Conservation (phyloP, 2,888 invertebrate species). For the Ptychoptera contaminata region DNA sequence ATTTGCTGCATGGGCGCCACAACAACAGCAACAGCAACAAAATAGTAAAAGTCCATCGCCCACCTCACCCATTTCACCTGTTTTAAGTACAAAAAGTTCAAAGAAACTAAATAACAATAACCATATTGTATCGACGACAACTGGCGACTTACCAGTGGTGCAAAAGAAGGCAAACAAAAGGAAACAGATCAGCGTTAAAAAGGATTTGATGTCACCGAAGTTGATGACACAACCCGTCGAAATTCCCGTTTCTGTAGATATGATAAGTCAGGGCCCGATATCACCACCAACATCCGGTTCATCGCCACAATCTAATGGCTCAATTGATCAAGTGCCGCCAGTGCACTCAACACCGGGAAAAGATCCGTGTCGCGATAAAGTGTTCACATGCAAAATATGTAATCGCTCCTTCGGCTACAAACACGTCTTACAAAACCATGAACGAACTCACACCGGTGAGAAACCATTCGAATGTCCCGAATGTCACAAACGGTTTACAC, state of each 20-base stretch:
- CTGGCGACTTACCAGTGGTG: slow-evolving; percentile 21
- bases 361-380: slow-evolving; percentile 53
- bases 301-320: slow-evolving; percentile 30
- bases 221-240: slow-evolving; percentile 14
- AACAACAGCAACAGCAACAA: slow-evolving; percentile 1
- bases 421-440: slow-evolving; percentile 87
- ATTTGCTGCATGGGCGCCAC: slow-evolving; percentile 23
- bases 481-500: slow-evolving; percentile 82
- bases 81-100: slow-evolving; percentile 8
- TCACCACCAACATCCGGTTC: slow-evolving; percentile 39
- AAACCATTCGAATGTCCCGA: slow-evolving; percentile 87
- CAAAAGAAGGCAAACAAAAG: slow-evolving; percentile 13
- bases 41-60: slow-evolving; percentile 19
- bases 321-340: slow-evolving; percentile 17
- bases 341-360: slow-evolving; percentile 18
- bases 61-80: slow-evolving; percentile 26
- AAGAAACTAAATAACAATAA: slow-evolving; percentile 12
- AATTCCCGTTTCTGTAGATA: slow-evolving; percentile 17
- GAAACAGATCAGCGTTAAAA: slow-evolving; percentile 22
- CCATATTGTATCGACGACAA: slow-evolving; percentile 14
- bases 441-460: slow-evolving; percentile 87
- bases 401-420: slow-evolving; percentile 84
- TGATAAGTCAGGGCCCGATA: slow-evolving; percentile 26
- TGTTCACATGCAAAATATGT: slow-evolving; percentile 79
- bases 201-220: slow-evolving; percentile 22